These are phyloP conservation scores for Paracentrotus lividus DNA, from an alignment of 53 echinoderm and acorn worm species.

Conservation along the genomic window DNA sequence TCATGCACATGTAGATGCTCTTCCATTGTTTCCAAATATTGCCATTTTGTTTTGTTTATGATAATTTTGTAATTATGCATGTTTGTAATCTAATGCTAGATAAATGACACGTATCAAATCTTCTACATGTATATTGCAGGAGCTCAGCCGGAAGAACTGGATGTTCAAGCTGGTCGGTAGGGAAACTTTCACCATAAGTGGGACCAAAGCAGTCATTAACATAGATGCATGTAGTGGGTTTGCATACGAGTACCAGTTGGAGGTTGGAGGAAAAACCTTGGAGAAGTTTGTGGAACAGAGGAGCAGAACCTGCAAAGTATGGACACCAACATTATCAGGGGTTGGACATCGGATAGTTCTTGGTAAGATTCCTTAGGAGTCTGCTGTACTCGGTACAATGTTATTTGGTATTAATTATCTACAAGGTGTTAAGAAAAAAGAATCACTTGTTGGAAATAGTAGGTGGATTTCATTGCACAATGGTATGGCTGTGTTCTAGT, in stretches of 20 bases:
- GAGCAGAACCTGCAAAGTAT: constrained; percentile 90
- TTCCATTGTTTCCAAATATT: no score
- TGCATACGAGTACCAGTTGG: constrained; percentile 94
- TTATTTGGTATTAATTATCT: neutral
- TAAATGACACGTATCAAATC: no score
- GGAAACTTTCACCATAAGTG: constrained; percentile 91
- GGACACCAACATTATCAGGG: constrained; percentile 86
- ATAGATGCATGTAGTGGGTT: constrained; percentile 95
- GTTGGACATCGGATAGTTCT: constrained; percentile 78
- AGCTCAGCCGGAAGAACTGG: constrained; percentile 91
- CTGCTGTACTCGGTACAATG: neutral
- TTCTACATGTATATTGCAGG: no score
- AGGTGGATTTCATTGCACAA: no score
- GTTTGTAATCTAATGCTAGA: no score
- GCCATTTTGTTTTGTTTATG: no score
- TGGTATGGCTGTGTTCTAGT: no score
- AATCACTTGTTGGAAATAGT: no score
- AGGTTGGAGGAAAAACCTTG: constrained; percentile 90
- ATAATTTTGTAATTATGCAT: no score
- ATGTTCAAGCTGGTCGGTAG: constrained; percentile 98
- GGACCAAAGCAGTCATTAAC: constrained; percentile 86
- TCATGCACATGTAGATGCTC: no score
- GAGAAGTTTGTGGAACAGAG: constrained; percentile 94
- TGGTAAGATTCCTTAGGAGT: neutral
- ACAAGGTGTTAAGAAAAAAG: no score